Conservation (phyloP, 2,888 invertebrate species). For the Euproctis similis region DNA sequence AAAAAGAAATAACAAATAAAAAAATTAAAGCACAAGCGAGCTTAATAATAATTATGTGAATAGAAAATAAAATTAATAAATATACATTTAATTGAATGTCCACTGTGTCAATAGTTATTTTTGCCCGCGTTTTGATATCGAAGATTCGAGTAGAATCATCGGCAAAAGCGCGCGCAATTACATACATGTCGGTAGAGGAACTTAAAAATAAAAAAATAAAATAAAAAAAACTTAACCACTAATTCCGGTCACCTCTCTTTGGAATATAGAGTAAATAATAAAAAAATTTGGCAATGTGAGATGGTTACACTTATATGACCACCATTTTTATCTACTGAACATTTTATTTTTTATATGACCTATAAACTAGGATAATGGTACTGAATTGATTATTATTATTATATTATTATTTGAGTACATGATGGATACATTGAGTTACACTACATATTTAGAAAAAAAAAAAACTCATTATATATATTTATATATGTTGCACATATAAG, state of each 20-base stretch:
- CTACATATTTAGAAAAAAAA: conserved; percentile 25
- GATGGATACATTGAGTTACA: conserved; percentile 36
- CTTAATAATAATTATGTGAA: too few species aligned
- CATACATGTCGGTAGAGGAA: too few species aligned
- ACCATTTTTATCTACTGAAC: conserved; percentile 43
- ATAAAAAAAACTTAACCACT: conserved; percentile 43
- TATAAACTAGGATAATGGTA: conserved; percentile 38
- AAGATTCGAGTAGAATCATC: too few species aligned
- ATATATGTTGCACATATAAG: conserved; percentile 22
- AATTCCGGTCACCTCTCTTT: conserved; percentile 59
- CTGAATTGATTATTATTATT: conserved; percentile 25
- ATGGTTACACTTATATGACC: conserved; percentile 41
- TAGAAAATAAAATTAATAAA: too few species aligned
- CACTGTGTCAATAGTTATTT: too few species aligned
- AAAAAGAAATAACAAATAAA: too few species aligned
- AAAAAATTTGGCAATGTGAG: conserved; percentile 56
- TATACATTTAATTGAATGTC: too few species aligned
- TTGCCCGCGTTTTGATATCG: too few species aligned
- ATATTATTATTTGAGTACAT: conserved; percentile 28
- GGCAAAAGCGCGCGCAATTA: too few species aligned
- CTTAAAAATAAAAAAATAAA: conserved; percentile 21
- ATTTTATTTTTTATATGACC: conserved; percentile 32
- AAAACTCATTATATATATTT: conserved; percentile 21
- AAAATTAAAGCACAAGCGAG: too few species aligned
- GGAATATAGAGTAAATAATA: conserved; percentile 54